These are phyloP conservation scores for Argyresthia albistria DNA, from an alignment of 2,888 invertebrate genomes.

Conservation along the genomic window DNA sequence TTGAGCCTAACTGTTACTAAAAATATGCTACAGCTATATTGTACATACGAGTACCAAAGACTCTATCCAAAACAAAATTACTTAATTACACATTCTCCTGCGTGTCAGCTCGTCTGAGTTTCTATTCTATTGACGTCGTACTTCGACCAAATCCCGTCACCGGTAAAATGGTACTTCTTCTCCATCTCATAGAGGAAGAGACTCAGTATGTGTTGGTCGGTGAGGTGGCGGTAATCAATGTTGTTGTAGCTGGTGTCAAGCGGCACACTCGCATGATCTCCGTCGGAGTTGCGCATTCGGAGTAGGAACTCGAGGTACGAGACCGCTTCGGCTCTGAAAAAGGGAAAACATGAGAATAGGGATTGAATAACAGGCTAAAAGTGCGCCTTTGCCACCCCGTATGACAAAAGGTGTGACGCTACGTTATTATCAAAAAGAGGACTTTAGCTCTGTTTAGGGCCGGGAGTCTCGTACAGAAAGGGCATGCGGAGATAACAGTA, in stretches of 20 bases:
- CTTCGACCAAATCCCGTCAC: constrained; percentile 79
- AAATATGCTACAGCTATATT: too few species aligned
- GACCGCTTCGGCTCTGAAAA: constrained; percentile 37
- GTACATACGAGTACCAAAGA: too few species aligned
- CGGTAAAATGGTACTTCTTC: constrained; percentile 80
- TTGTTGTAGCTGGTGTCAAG: constrained; percentile 19
- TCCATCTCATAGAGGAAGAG: constrained; percentile 81
- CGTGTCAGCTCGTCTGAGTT: constrained; percentile 7
- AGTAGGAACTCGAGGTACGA: constrained; percentile 30
- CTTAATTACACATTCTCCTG: not conserved
- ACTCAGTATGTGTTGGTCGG: constrained; percentile 71
- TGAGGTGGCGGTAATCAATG: constrained; percentile 31
- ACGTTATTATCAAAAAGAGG: too few species aligned
- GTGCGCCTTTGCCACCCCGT: too few species aligned
- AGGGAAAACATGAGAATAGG: constrained; percentile 11
- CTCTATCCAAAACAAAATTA: too few species aligned
- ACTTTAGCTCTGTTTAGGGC: too few species aligned
- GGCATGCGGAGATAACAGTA: too few species aligned
- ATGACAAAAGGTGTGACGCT: too few species aligned
- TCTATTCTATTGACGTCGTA: constrained; percentile 29
- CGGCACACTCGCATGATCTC: not conserved
- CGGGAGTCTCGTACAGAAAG: too few species aligned
- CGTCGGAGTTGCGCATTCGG: constrained; percentile 17
- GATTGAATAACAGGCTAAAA: too few species aligned
- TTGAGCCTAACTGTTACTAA: too few species aligned